A percentile compares a stretch with the other conserved stretches of the same genome.
Evolutionary conservation across 2,797 vertebrate genomes (phyloP).

Genomic region (Hippopotamyrus pictus): DNA sequence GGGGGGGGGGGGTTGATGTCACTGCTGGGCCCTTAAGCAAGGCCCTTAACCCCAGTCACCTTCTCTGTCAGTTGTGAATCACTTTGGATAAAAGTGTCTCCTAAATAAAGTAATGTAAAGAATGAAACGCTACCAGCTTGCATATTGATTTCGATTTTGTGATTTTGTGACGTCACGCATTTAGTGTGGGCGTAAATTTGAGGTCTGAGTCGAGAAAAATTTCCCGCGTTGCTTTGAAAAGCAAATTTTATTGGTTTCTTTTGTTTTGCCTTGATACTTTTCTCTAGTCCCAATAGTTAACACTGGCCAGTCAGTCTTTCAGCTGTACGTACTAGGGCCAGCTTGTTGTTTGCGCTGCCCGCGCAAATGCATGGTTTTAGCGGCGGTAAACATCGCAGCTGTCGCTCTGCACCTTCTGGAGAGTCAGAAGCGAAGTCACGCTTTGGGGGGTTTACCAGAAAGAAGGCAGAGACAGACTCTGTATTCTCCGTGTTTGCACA

Average conservation of each 20-base stretch:
- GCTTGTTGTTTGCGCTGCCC: background rate
- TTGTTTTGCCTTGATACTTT: background rate
- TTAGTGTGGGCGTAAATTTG: background rate
- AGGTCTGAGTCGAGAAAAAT: background rate
- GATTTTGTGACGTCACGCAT: background rate
- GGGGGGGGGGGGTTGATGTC: background rate
- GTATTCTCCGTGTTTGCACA: background rate
- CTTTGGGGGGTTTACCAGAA: background rate
- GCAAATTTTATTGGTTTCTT: background rate
- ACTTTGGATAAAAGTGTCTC: background rate
- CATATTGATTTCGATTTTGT: background rate
- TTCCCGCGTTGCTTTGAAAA: background rate
- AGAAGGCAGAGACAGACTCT: background rate
- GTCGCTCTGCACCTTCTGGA: conserved; percentile 19
- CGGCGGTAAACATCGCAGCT: background rate
- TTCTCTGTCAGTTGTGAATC: background rate
- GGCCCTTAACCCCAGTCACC: background rate
- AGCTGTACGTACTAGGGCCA: conserved; percentile 39
- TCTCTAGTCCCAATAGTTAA: background rate
- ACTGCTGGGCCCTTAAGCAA: background rate
- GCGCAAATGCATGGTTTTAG: background rate
- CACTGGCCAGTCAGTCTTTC: conserved; percentile 10
- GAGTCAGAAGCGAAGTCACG: background rate
- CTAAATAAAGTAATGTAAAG: background rate
- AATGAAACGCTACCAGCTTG: background rate